A percentile compares a stretch with the other conserved stretches of the same genome.
These are phyloP conservation scores for Periophthalmus magnuspinnatus DNA, from an alignment of 2,797 vertebrate species.

Conservation along the genomic window DNA sequence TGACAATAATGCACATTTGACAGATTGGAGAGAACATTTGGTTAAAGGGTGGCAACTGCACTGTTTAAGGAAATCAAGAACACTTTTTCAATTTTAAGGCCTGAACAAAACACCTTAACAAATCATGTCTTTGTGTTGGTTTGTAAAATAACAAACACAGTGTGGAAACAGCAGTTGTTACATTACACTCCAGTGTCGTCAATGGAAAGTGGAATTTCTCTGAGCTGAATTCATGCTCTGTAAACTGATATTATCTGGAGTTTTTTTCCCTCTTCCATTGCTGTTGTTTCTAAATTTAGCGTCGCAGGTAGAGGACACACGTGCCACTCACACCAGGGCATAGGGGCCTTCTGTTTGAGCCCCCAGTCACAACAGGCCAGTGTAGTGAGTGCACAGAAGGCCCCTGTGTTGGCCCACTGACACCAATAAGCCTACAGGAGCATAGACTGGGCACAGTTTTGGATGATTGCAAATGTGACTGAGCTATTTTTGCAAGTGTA, in stretches of 20 bases:
- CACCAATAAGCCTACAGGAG: slow-evolving; percentile 49
- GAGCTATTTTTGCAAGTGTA: too few relatives aligned
- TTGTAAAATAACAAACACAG: background rate
- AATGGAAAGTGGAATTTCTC: slow-evolving; percentile 35
- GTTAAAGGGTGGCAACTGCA: background rate
- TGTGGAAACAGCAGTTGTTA: slow-evolving; percentile 24
- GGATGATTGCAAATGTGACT: too few relatives aligned
- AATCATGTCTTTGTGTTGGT: background rate
- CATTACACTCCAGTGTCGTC: slow-evolving; percentile 25
- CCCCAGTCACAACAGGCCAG: slow-evolving; percentile 70
- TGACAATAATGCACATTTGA: too few relatives aligned
- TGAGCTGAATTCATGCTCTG: slow-evolving; percentile 57
- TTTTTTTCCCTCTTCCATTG: slow-evolving; percentile 61
- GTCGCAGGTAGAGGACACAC: slow-evolving; percentile 53
- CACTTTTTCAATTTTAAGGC: background rate
- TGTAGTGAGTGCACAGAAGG: slow-evolving; percentile 71
- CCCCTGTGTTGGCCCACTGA: slow-evolving; percentile 65
- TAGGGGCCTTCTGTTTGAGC: slow-evolving; percentile 63
- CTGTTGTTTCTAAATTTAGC: slow-evolving; percentile 78
- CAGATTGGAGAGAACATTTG: background rate
- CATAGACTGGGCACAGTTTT: background rate
- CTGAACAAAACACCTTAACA: slow-evolving; percentile 6
- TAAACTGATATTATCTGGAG: slow-evolving; percentile 64
- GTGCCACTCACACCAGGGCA: slow-evolving; percentile 68
- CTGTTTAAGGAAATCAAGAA: background rate